A percentile compares a stretch with the other conserved stretches of the same genome.
These are phyloP conservation scores for Anneissia japonica DNA, from an alignment of 35 echinoderm and acorn worm genomes.

Conservation along the genomic window DNA sequence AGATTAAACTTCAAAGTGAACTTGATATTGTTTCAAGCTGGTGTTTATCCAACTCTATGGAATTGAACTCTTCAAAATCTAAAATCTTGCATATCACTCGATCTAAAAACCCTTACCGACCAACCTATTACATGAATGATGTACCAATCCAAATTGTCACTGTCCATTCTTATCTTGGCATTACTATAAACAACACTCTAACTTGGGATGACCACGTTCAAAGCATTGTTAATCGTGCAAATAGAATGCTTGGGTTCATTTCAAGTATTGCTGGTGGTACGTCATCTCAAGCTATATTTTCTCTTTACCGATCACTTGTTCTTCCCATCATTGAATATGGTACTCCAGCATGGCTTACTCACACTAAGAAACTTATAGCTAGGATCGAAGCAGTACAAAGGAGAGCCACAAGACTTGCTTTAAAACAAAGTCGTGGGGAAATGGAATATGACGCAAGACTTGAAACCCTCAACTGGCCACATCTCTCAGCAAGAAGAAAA, in stretches of 20 bases:
- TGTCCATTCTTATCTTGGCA: constrained; percentile 18
- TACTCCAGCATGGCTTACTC: constrained; percentile 14
- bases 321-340: constrained; percentile 41
- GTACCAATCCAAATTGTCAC: not conserved
- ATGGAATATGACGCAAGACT: constrained; percentile 20
- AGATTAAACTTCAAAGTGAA: constrained; percentile 20
- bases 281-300: constrained; percentile 28
- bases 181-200: constrained; percentile 26
- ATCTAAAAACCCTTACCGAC: not conserved
- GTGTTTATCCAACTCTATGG: constrained; percentile 23
- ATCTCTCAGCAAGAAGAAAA: too few relatives aligned
- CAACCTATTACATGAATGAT: constrained; percentile 20
- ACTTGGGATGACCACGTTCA: constrained; percentile 25
- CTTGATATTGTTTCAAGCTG: constrained; percentile 1
- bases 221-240: constrained; percentile 31
- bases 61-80: constrained; percentile 27
- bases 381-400: constrained; percentile 24
- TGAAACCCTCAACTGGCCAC: too few relatives aligned
- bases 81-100: constrained; percentile 42
- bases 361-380: constrained; percentile 13
- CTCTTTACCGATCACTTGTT: constrained; percentile 20
- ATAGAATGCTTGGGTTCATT: constrained; percentile 39
- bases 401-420: constrained; percentile 19
- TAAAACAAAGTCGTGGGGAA: constrained; percentile 19
- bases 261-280: constrained; percentile 23